Evolutionary conservation across 2,888 invertebrate species (phyloP).

Genomic region (Hyles lineata): DNA sequence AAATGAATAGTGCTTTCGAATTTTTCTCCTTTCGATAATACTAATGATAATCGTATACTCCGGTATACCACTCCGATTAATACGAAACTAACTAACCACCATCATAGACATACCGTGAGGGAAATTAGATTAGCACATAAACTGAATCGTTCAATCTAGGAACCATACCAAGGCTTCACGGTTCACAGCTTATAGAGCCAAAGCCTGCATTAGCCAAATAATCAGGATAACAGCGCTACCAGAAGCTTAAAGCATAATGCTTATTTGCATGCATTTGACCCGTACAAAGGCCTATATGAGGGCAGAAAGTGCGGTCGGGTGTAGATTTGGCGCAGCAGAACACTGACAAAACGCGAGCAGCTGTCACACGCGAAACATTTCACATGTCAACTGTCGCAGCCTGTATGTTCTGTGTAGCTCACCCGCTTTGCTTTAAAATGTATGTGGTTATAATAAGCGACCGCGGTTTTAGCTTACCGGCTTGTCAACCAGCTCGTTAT

Average conservation of each 20-base stretch:
- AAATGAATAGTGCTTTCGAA: too few relatives aligned
- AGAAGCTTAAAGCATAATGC: not conserved
- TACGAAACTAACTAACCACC: too few relatives aligned
- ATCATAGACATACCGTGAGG: too few relatives aligned
- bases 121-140: too few relatives aligned
- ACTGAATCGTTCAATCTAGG: too few relatives aligned
- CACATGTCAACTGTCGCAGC: conserved; percentile 37
- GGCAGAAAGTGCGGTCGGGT: conserved; percentile 37
- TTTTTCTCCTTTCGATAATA: too few relatives aligned
- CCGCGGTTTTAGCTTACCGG: not conserved
- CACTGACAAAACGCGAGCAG: conserved; percentile 37
- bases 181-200: not conserved
- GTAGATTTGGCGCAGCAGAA: conserved; percentile 34
- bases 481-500: not conserved
- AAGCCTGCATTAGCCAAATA: not conserved
- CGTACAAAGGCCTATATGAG: conserved; percentile 35
- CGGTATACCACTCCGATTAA: too few relatives aligned
- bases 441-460: not conserved
- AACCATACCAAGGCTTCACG: too few relatives aligned
- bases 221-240: not conserved
- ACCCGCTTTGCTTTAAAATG: conserved; percentile 19
- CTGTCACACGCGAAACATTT: conserved; percentile 38
- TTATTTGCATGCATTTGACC: conserved; percentile 10
- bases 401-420: not conserved
- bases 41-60: too few relatives aligned